Percentiles rank a stretch among this genome's conserved stretches.
Evolutionary conservation across 2,113 vertebrate species (phyloP).

Genomic region (Craseonycteris thonglongyai): DNA sequence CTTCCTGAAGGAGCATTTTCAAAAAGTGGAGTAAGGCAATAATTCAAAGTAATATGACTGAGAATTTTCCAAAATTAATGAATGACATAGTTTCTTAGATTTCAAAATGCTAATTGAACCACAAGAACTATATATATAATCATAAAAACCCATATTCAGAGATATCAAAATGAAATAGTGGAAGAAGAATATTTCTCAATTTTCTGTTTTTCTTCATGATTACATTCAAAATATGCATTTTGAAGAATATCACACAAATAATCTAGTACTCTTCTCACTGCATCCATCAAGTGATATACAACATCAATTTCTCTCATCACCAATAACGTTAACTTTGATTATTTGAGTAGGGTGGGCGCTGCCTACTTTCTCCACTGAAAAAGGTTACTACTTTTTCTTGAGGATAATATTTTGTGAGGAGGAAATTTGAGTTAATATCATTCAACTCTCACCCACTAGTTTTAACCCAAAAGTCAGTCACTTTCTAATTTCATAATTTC

Average conservation of each 20-base stretch:
- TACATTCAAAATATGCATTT: not conserved
- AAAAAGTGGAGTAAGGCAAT: not conserved
- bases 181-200: not conserved
- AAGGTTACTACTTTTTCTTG: not conserved
- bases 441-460: not conserved
- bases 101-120: not conserved
- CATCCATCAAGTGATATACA: not conserved
- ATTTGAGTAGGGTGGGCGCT: not conserved
- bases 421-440: not conserved
- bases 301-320: not conserved
- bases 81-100: not conserved
- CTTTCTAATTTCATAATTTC: not conserved
- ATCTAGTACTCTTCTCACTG: not conserved
- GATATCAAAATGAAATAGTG: not conserved
- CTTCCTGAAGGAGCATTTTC: not conserved
- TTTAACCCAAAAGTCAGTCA: not conserved
- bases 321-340: not conserved
- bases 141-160: not conserved
- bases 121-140: not conserved
- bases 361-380: not conserved
- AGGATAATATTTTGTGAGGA: not conserved
- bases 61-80: not conserved
- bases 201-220: not conserved
- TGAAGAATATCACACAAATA: not conserved
- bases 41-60: not conserved